These are phyloP conservation scores for Limnephilus rhombicus DNA, from an alignment of 2,888 invertebrate species.

Conservation along the genomic window DNA sequence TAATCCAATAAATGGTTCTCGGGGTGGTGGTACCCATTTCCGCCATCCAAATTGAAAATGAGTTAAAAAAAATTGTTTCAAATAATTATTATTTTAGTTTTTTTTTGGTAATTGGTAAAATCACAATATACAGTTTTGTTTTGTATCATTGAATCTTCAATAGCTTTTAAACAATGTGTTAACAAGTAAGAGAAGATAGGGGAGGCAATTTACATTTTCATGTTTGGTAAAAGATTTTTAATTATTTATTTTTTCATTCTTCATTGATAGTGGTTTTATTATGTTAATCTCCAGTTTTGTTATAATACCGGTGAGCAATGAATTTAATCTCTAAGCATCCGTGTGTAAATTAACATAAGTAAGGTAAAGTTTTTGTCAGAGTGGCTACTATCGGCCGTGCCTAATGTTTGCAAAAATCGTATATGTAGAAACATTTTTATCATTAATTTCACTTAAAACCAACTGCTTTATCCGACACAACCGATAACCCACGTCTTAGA, in stretches of 20 bases:
- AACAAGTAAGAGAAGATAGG: not conserved
- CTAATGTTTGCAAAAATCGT: conserved; percentile 4
- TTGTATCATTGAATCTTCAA: not conserved
- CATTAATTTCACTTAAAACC: not conserved
- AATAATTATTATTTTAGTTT: too few relatives aligned
- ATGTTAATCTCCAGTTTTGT: not conserved
- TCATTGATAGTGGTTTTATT: not conserved
- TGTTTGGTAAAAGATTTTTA: not conserved
- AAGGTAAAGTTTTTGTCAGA: not conserved
- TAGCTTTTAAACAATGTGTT: not conserved
- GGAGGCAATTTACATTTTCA: not conserved
- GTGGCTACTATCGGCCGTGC: not conserved
- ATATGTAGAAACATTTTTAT: not conserved
- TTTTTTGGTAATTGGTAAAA: too few relatives aligned
- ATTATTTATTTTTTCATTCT: not conserved
- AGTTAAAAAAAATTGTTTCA: too few relatives aligned
- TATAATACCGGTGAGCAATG: not conserved
- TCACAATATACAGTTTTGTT: too few relatives aligned
- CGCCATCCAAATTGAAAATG: too few relatives aligned
- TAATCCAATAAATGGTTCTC: too few relatives aligned
- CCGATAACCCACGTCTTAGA: not conserved
- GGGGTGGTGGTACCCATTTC: too few relatives aligned
- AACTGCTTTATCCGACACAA: not conserved
- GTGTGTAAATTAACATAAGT: not conserved
- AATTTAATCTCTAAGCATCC: not conserved